Evolutionary conservation across 2,797 vertebrate species (phyloP).

Genomic region (Sebastolobus altivelis): DNA sequence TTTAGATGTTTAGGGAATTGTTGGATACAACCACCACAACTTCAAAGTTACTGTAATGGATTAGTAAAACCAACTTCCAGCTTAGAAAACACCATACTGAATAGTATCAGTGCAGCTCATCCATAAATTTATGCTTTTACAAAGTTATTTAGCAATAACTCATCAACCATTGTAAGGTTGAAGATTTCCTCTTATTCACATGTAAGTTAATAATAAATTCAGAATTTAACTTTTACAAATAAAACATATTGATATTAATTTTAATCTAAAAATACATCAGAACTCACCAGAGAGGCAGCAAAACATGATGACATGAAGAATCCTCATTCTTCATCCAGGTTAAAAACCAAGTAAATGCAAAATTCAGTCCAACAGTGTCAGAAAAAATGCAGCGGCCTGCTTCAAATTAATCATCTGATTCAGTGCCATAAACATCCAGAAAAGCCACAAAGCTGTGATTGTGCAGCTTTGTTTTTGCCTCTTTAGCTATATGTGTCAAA

Average conservation of each 20-base stretch:
- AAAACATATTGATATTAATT: background rate
- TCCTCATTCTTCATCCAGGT: conserved; percentile 55
- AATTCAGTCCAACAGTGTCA: background rate
- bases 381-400: background rate
- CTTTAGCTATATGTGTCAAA: background rate
- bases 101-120: background rate
- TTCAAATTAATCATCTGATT: conserved; percentile 39
- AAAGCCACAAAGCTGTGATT: conserved; percentile 19
- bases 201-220: background rate
- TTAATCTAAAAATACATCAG: background rate
- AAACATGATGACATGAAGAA: conserved; percentile 31
- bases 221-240: background rate
- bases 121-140: background rate
- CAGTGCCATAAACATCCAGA: background rate
- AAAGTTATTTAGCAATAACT: background rate
- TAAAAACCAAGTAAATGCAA: conserved; percentile 7
- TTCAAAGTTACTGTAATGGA: background rate
- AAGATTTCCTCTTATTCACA: background rate
- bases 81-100: background rate
- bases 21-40: background rate
- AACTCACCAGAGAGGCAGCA: conserved; percentile 70
- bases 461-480: conserved; percentile 6
- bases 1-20: background rate
- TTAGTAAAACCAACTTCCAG: background rate
- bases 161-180: background rate